Evolutionary conservation across 37 sponge, comb jelly and placozoan species (phyloP), one percentile per base, ranked within the genome.

Genomic region (Cladorhizidae sp.): DNA sequence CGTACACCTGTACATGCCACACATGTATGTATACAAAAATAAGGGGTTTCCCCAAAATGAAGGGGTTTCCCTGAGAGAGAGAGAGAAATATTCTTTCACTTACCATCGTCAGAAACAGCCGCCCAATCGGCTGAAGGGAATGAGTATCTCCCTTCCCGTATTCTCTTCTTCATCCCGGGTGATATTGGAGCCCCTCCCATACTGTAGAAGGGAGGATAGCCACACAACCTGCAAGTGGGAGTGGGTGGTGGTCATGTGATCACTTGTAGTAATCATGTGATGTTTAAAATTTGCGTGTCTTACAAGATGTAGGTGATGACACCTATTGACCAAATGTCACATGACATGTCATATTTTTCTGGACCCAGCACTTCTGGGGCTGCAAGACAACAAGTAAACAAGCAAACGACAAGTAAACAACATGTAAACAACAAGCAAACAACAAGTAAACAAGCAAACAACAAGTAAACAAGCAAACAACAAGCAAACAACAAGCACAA

Each of bases 261-360:
- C 2, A 5, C 7, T 2, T 3, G 3, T 2, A 14, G 18, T 65
- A 32, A 7, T 65, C 36, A 33, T 65, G 32, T 65, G 67, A 29
- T 6, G 21, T 21, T 8, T 61, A 61, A 8, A 61, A 21, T 8
- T 21, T 61, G 25, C 31, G 36, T n/a, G 49, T 78, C 93, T 88
- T 33, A 94, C 91, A 96, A 71, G 45, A 96, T 98, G 63, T 98
- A 98, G 15, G 87, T 90, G 59, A 95, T 98, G n/a, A 98, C 98
- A 73, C 98, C 98, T 31, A 98, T 88, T 38, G 98, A 98, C 98
- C 98, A 98, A 78, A 98, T 83, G 83, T 98, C 98, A 86, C 98
- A 98, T 40, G 95, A 95, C 67, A 77, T 82, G 89, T 98, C 98
- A 74, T 98, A 98, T 39, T 83, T 88, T 63, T 98, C 98, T 29